Conservation (phyloP, 2,797 vertebrate genomes). For the Mormyrus proboscirostris region DNA sequence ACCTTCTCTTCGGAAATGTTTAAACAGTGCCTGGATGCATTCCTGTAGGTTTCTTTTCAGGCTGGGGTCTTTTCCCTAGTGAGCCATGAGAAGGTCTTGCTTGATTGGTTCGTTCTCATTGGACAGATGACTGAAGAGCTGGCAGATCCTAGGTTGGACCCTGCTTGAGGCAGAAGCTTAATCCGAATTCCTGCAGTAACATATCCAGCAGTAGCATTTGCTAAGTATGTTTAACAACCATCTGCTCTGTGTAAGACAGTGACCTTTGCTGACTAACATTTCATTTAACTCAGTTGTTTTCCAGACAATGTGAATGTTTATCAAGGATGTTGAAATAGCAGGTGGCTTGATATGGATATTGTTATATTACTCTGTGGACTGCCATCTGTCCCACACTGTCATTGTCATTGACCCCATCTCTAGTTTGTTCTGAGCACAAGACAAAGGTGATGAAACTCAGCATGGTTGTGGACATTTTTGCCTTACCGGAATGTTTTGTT, state of each 20-base stretch:
- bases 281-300: not conserved
- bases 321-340: not conserved
- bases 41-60: not conserved
- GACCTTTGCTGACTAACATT: not conserved
- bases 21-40: not conserved
- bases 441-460: not conserved
- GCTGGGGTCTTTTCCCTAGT: not conserved
- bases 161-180: not conserved
- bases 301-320: conserved; percentile 5
- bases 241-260: not conserved
- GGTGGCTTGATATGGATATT: not conserved
- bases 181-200: not conserved
- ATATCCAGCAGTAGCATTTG: not conserved
- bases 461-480: not conserved
- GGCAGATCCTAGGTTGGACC: not conserved
- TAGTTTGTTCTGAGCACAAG: not conserved
- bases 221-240: not conserved
- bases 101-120: not conserved
- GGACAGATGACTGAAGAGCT: not conserved
- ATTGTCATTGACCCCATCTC: not conserved
- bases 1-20: not conserved
- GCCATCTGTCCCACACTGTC: not conserved
- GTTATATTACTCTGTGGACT: not conserved
- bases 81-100: not conserved
- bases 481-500: not conserved